phyloP scores from a whole-genome alignment of 1,140 invertebrate species.

The Helicoverpa zea region DNA sequence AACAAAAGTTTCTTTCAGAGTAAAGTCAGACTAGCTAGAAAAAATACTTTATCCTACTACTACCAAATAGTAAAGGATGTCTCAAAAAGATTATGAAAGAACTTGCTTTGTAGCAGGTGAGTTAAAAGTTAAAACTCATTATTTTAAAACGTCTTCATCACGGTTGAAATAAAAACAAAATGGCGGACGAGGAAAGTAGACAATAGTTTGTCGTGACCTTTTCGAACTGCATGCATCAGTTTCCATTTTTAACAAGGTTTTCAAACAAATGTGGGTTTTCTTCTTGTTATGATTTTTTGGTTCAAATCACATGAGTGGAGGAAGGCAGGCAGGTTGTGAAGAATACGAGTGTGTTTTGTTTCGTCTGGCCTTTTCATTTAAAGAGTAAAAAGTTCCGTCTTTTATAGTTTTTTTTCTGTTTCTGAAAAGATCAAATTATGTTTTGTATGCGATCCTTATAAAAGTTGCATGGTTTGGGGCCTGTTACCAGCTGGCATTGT shows the following conservation, averaged over 20 bases:
- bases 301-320: background rate
- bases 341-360: background rate
- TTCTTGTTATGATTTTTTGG: conserved; percentile 8
- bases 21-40: background rate
- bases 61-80: conserved; percentile 16
- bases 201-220: conserved; percentile 29
- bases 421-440: background rate
- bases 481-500: too few relatives aligned
- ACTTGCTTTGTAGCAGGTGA: background rate
- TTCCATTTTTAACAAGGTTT: conserved; percentile 50
- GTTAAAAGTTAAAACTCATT: conserved; percentile 29
- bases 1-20: conserved; percentile 18
- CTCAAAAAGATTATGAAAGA: conserved; percentile 30
- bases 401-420: background rate
- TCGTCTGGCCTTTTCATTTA: background rate
- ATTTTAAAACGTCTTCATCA: conserved; percentile 37
- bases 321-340: background rate
- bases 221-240: conserved; percentile 46
- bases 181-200: background rate
- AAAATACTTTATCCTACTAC: background rate
- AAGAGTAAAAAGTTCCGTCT: background rate
- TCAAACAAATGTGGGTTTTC: background rate
- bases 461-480: too few relatives aligned
- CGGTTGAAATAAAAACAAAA: conserved; percentile 9
- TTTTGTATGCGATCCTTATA: background rate